Percentiles rank a stretch among this genome's conserved stretches.
These are phyloP conservation scores for Noctua janthina DNA, from an alignment of 2,888 invertebrate species.

Conservation along the genomic window DNA sequence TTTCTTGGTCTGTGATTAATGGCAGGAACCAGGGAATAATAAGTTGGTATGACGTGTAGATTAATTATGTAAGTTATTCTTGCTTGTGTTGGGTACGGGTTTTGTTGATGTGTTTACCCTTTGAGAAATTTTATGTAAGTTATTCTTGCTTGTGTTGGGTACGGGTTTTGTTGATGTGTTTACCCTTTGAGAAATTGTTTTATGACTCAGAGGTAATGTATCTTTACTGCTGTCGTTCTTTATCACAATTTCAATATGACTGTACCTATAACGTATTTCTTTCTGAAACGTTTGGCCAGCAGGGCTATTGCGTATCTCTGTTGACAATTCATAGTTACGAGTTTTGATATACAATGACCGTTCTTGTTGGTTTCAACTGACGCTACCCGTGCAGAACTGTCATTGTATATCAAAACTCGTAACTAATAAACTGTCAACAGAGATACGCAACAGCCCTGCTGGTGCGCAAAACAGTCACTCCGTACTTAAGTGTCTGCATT, in stretches of 20 bases:
- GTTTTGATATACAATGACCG: too few species aligned
- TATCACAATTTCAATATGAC: not conserved
- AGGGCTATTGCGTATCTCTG: too few species aligned
- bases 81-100: not conserved
- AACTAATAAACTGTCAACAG: too few species aligned
- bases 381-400: too few species aligned
- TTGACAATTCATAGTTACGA: too few species aligned
- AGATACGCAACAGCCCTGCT: too few species aligned
- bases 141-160: not conserved
- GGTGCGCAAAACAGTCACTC: not conserved
- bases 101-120: not conserved
- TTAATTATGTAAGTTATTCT: conserved; percentile 8
- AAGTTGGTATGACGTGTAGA: not conserved
- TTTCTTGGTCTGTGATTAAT: conserved; percentile 31
- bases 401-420: too few species aligned
- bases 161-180: not conserved
- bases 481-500: not conserved
- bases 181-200: not conserved
- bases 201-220: not conserved
- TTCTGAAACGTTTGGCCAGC: not conserved
- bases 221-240: not conserved
- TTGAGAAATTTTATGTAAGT: conserved; percentile 1
- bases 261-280: not conserved
- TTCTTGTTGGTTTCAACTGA: too few species aligned
- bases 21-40: not conserved